phyloP scores from a whole-genome alignment of 2,888 invertebrate genomes.

The Drosophila anceps region DNA sequence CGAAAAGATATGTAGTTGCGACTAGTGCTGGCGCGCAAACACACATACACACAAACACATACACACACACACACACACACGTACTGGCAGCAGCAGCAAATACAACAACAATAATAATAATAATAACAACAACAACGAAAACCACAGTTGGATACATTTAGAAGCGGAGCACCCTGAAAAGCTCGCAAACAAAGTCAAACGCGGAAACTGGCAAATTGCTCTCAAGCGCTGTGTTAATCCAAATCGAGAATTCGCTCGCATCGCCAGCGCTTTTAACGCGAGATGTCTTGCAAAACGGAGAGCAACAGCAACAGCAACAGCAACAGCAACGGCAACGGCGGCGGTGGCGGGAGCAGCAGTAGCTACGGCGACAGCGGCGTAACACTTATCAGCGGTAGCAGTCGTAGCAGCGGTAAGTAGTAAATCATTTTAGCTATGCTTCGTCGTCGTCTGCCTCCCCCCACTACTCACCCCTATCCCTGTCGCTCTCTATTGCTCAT shows the following conservation, averaged over 20 bases:
- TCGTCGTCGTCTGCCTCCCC: too few species aligned
- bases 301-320: conserved; percentile 5
- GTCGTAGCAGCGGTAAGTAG: conserved; percentile 30
- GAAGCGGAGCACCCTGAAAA: conserved; percentile 24
- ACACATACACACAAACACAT: conserved; percentile 18
- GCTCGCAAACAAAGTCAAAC: conserved; percentile 25
- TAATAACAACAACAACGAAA: conserved; percentile 13
- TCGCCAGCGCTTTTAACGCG: too few species aligned
- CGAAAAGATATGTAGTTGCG: conserved; percentile 9
- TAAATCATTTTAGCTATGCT: neutral
- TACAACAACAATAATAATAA: neutral
- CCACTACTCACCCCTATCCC: neutral
- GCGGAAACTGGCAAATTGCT: conserved; percentile 35
- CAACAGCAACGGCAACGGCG: too few species aligned
- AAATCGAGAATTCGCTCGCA: conserved; percentile 8
- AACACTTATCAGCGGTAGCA: conserved; percentile 19
- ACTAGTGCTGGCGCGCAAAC: conserved; percentile 67
- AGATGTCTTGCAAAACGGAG: conserved; percentile 44
- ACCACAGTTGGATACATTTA: conserved; percentile 19
- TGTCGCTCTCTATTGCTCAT: neutral
- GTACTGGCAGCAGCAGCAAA: conserved; percentile 5
- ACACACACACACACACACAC: conserved; percentile 8
- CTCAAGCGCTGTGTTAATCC: conserved; percentile 3
- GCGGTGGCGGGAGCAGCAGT: too few species aligned
- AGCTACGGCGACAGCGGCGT: conserved; percentile 9